phyloP scores from a whole-genome alignment of 2,797 vertebrate genomes.

The Remorina albescens region DNA sequence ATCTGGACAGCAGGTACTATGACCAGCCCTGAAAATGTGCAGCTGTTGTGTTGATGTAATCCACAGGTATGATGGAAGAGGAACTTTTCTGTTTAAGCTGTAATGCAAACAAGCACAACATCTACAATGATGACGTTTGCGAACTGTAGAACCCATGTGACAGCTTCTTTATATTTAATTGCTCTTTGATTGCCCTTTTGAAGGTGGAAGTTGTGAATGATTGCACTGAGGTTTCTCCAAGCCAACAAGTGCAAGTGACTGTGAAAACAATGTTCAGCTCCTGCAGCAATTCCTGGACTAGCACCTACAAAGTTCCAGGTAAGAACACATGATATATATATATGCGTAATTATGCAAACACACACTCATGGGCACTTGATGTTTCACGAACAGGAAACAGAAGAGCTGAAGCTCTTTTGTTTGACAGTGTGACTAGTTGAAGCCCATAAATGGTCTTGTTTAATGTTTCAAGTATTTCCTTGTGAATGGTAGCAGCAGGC shows the following conservation, averaged over 20 bases:
- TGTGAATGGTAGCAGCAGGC: neutral
- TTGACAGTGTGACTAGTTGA: neutral
- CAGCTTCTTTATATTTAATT: neutral
- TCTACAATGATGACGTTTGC: neutral
- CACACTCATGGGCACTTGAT: neutral
- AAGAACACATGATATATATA: constrained; percentile 25
- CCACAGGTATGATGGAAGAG: neutral
- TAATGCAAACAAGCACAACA: neutral
- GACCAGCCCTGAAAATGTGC: neutral
- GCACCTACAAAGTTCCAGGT: constrained; percentile 87
- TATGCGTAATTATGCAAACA: constrained; percentile 4
- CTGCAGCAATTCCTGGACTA: constrained; percentile 83
- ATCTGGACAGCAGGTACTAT: constrained; percentile 67
- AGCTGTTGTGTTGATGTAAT: neutral
- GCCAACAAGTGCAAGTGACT: constrained; percentile 84
- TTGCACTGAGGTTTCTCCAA: constrained; percentile 83
- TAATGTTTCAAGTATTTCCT: constrained; percentile 2
- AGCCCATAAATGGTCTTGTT: neutral
- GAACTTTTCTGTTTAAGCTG: neutral
- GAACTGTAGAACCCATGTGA: neutral
- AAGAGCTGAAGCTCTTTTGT: neutral
- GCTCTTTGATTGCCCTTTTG: neutral
- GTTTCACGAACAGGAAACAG: neutral
- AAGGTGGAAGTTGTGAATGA: constrained; percentile 88
- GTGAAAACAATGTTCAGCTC: constrained; percentile 88